Evolutionary conservation across 2,797 vertebrate species (phyloP).

Genomic region (Holocentrus rufus): DNA sequence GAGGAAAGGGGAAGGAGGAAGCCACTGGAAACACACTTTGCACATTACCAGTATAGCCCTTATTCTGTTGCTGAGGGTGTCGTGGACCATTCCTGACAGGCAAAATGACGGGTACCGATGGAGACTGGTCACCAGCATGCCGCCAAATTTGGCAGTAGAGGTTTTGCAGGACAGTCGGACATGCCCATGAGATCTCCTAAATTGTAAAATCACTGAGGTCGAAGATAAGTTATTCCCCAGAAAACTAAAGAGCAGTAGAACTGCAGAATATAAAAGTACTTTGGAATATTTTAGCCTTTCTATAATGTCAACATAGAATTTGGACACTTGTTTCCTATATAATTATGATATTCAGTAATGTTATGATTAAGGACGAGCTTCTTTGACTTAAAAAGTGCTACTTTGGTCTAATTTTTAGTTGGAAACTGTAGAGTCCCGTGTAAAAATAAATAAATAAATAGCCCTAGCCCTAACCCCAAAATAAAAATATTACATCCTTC

Average conservation of each 20-base stretch:
- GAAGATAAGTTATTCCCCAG: not conserved
- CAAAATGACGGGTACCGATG: constrained; percentile 33
- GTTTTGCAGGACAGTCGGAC: constrained; percentile 46
- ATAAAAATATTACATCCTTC: too few species aligned
- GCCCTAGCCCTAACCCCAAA: too few species aligned
- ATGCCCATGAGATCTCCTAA: constrained; percentile 24
- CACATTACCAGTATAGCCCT: constrained; percentile 3
- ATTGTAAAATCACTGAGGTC: constrained; percentile 7
- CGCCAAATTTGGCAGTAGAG: constrained; percentile 46
- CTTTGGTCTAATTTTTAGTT: too few species aligned
- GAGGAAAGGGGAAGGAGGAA: constrained; percentile 42
- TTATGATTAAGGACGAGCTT: too few species aligned
- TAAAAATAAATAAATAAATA: too few species aligned
- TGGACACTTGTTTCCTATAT: too few species aligned
- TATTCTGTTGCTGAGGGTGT: constrained; percentile 20
- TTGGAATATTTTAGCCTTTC: too few species aligned
- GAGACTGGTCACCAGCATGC: constrained; percentile 1
- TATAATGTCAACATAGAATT: too few species aligned
- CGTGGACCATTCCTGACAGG: constrained; percentile 35
- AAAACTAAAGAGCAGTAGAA: not conserved
- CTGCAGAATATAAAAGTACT: too few species aligned
- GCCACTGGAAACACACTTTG: constrained; percentile 30
- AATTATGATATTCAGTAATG: too few species aligned
- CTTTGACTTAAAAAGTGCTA: too few species aligned
- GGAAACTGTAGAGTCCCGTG: too few species aligned